Conservation (phyloP, 2,113 vertebrate genomes). For the Coptodon rendalli region DNA sequence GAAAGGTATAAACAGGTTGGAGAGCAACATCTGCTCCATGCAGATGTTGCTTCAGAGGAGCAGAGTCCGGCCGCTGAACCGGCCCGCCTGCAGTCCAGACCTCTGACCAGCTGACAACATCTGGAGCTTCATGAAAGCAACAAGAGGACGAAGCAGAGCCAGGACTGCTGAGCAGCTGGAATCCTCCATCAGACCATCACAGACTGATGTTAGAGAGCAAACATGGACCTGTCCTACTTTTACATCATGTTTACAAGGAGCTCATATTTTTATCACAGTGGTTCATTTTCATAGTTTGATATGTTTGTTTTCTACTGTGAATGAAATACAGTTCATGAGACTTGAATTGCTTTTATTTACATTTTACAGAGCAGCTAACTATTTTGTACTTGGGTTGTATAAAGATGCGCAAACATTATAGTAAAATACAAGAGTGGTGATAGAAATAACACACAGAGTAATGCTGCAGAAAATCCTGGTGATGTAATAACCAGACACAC, state of each 20-base stretch:
- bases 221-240: neutral
- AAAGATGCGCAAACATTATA: neutral
- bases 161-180: neutral
- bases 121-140: rapidly evolving
- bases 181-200: too few species aligned
- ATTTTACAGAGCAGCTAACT: neutral
- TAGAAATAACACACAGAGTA: neutral
- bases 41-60: neutral
- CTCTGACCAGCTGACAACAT: neutral
- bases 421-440: neutral
- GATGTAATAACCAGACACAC: neutral
- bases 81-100: neutral
- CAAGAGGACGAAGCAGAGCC: neutral
- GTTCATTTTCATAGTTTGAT: neutral
- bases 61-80: neutral
- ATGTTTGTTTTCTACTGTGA: neutral
- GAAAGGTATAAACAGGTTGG: neutral
- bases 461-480: neutral
- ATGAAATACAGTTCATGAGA: rapidly evolving
- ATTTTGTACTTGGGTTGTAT: neutral
- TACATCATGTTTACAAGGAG: neutral
- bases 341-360: neutral
- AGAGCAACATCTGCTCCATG: neutral
- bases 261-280: neutral
- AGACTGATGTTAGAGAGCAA: neutral